These are phyloP conservation scores for Drosophila neotestacea DNA, from an alignment of 2,888 invertebrate species.

Conservation along the genomic window DNA sequence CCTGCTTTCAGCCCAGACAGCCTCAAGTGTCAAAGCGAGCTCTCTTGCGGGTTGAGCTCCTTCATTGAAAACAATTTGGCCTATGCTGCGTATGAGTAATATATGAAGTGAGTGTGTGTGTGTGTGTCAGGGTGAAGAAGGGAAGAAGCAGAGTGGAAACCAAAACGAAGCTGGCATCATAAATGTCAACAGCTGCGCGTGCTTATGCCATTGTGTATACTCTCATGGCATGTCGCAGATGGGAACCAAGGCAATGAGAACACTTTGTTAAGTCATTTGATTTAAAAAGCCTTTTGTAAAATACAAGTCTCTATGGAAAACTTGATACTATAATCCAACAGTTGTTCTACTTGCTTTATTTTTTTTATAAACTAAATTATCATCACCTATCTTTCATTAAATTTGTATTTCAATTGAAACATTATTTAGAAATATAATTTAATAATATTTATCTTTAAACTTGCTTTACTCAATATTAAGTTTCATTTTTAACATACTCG, in stretches of 20 bases:
- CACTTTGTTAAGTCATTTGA: constrained; percentile 41
- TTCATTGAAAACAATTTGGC: constrained; percentile 69
- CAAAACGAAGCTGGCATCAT: constrained; percentile 47
- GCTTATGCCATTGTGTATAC: constrained; percentile 20
- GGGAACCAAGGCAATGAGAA: constrained; percentile 25
- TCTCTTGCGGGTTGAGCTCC: constrained; percentile 59
- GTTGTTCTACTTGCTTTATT: not conserved
- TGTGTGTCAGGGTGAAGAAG: constrained; percentile 7
- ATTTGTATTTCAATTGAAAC: not conserved
- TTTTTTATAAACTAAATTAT: too few species aligned
- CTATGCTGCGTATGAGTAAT: constrained; percentile 70
- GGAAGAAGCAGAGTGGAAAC: not conserved
- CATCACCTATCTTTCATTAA: too few species aligned
- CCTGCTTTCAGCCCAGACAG: constrained; percentile 58
- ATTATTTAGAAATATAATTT: not conserved
- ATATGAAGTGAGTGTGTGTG: constrained; percentile 41
- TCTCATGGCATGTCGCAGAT: constrained; percentile 24
- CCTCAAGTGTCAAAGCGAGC: constrained; percentile 59
- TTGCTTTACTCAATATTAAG: not conserved
- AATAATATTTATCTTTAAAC: not conserved
- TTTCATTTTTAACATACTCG: not conserved
- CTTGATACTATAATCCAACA: constrained; percentile 11
- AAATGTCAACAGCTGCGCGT: constrained; percentile 61
- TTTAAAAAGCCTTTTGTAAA: constrained; percentile 30
- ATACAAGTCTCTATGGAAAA: constrained; percentile 5